Evolutionary conservation across 2,113 vertebrate genomes (phyloP).

Genomic region (Hyla sarda): DNA sequence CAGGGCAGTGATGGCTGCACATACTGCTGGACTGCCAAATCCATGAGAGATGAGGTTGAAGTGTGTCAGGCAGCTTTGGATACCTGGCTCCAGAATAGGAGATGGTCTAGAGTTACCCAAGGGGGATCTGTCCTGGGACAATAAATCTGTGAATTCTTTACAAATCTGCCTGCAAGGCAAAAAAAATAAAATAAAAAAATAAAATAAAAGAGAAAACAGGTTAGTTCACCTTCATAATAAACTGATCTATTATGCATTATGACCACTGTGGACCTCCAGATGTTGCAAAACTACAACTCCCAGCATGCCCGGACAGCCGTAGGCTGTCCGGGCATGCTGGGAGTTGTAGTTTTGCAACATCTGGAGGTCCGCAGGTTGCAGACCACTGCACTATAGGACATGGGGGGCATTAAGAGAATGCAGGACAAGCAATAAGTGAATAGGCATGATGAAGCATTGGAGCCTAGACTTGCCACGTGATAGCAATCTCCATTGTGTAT

Average conservation of each 20-base stretch:
- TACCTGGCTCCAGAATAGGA: conserved; percentile 97
- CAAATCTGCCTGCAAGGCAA: conserved; percentile 91
- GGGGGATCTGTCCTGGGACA: conserved; percentile 98
- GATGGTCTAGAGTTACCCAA: conserved; percentile 97
- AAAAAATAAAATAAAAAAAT: neutral
- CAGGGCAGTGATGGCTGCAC: conserved; percentile 95
- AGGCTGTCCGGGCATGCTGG: too few species aligned
- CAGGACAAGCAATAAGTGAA: neutral
- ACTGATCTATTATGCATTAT: neutral
- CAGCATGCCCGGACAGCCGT: too few species aligned
- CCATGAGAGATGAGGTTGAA: conserved; percentile 99
- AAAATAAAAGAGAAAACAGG: neutral
- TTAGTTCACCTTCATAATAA: neutral
- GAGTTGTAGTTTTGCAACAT: too few species aligned
- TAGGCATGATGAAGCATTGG: neutral
- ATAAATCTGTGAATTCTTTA: conserved; percentile 99
- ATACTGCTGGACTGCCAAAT: conserved; percentile 97
- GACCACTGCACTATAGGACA: too few species aligned
- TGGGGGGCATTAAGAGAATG: too few species aligned
- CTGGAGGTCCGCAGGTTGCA: too few species aligned
- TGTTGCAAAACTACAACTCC: too few species aligned
- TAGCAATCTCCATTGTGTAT: conserved; percentile 14
- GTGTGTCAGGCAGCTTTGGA: conserved; percentile 99
- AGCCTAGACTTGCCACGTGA: neutral
- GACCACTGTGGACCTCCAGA: too few species aligned